A percentile compares a stretch with the other conserved stretches of the same genome.
These are phyloP conservation scores for Mobula birostris DNA, from an alignment of 2,113 vertebrate genomes.

Conservation along the genomic window DNA sequence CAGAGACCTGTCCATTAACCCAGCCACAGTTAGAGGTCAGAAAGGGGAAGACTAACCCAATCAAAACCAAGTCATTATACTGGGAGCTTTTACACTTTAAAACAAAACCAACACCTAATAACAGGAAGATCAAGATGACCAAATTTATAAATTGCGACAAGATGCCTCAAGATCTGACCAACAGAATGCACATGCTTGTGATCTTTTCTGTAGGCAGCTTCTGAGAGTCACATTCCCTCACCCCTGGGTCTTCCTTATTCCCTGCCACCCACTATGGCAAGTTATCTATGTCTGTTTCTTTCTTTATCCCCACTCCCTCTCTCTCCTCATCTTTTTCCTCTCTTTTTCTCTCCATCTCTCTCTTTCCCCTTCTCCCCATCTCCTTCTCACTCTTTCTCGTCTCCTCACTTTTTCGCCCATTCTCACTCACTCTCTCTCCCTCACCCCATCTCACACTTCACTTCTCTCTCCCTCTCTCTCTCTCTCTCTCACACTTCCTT, in stretches of 20 bases:
- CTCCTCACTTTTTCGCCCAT: background rate
- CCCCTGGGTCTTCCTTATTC: too few species aligned
- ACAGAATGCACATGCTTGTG: background rate
- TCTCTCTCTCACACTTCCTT: too few species aligned
- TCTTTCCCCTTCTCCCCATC: too few species aligned
- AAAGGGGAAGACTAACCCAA: too few species aligned
- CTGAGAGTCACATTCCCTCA: too few species aligned
- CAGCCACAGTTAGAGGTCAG: too few species aligned
- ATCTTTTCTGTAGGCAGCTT: background rate
- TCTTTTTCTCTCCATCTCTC: background rate
- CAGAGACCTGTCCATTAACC: too few species aligned
- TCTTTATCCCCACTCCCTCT: background rate
- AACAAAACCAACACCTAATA: constrained; percentile 1
- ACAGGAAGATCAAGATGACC: background rate
- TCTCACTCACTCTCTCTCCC: background rate
- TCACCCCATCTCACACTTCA: background rate
- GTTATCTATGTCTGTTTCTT: background rate
- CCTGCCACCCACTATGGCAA: too few species aligned
- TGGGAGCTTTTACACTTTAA: background rate
- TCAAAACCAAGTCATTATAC: background rate
- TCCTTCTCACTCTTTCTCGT: too few species aligned
- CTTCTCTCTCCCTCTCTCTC: background rate
- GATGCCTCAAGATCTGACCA: background rate
- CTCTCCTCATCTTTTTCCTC: too few species aligned
- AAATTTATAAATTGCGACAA: background rate